These are phyloP conservation scores for Eupeodes luniger DNA, from an alignment of 2,888 invertebrate species.

Conservation along the genomic window DNA sequence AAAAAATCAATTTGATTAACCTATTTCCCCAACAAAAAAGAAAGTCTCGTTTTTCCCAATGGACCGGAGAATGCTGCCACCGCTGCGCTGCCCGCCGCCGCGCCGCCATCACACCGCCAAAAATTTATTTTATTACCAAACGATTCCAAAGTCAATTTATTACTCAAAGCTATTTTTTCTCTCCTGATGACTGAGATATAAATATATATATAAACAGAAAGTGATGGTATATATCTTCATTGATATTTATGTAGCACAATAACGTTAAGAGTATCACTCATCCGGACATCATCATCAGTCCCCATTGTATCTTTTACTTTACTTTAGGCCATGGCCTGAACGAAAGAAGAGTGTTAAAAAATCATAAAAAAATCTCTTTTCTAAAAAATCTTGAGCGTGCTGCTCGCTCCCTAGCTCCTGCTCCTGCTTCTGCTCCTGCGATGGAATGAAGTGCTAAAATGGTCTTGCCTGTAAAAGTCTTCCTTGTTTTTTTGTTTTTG, in stretches of 20 bases:
- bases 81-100: neutral
- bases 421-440: no score
- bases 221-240: neutral
- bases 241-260: constrained; percentile 18
- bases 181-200: neutral
- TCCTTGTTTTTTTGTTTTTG: neutral
- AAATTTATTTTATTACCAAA: constrained; percentile 54
- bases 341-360: constrained; percentile 43
- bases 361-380: constrained; percentile 50
- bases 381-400: constrained; percentile 23
- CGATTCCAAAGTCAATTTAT: constrained; percentile 67
- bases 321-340: constrained; percentile 12
- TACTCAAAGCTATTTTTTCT: constrained; percentile 40
- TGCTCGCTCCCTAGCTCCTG: neutral
- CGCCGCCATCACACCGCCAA: neutral
- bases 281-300: constrained; percentile 42
- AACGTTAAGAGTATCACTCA: constrained; percentile 18
- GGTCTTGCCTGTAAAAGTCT: constrained; percentile 16
- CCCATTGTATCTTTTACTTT: constrained; percentile 33
- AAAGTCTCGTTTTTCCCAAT: neutral
- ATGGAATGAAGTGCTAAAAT: neutral
- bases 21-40: constrained; percentile 2
- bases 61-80: neutral
- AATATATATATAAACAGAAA: neutral
- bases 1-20: constrained; percentile 32